Evolutionary conservation across 2,113 vertebrate species (phyloP).

Genomic region (Triplophysa dalaica): DNA sequence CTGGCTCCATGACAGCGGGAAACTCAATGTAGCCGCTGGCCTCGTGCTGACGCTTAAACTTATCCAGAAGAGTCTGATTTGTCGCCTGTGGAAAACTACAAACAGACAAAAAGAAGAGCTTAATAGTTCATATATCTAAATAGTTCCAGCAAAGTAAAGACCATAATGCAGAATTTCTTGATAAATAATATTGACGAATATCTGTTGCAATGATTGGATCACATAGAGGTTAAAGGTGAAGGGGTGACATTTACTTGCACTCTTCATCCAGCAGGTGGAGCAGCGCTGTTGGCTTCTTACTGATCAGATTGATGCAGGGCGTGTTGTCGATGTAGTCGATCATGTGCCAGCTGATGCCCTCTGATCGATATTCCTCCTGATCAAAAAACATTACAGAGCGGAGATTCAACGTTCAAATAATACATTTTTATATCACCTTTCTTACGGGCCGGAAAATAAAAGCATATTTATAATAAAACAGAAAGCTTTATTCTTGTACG

Average conservation of each 20-base stretch:
- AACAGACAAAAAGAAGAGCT: background rate
- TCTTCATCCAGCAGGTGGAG: slow-evolving; percentile 98
- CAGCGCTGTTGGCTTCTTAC: slow-evolving; percentile 95
- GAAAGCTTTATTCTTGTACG: no score
- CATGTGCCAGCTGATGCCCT: slow-evolving; percentile 96
- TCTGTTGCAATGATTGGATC: background rate
- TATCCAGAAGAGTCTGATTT: slow-evolving; percentile 95
- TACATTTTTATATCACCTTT: no score
- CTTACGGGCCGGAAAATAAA: no score
- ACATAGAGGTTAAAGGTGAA: background rate
- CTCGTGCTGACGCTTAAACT: slow-evolving; percentile 95
- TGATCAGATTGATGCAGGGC: slow-evolving; percentile 94
- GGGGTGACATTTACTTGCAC: slow-evolving; percentile 87
- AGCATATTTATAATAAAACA: no score
- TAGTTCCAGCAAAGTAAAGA: no score
- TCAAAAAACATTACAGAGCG: slow-evolving; percentile 18
- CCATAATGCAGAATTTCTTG: background rate
- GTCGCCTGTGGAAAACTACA: slow-evolving; percentile 94
- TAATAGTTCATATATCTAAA: no score
- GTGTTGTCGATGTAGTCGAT: slow-evolving; percentile 98
- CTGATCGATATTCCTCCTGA: slow-evolving; percentile 93
- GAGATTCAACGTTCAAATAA: background rate
- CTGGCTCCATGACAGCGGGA: slow-evolving; percentile 95
- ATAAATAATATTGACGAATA: background rate
- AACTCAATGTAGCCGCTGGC: slow-evolving; percentile 96